These are phyloP conservation scores for Xylocampa areola DNA, from an alignment of 2,888 invertebrate species.

Conservation along the genomic window DNA sequence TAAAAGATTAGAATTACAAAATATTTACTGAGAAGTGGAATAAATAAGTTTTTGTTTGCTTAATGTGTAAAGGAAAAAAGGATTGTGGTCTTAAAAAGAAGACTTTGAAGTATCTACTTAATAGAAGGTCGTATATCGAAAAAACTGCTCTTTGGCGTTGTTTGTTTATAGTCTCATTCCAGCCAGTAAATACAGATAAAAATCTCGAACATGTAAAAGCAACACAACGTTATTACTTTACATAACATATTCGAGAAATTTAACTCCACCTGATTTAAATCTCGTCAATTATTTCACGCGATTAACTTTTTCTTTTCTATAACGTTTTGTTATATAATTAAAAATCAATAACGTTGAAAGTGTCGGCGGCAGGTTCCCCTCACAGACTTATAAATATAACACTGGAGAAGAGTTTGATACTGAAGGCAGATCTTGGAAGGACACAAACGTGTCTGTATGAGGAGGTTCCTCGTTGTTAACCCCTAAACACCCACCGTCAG, in stretches of 20 bases:
- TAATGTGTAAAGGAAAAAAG: neutral
- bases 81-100: neutral
- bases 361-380: neutral
- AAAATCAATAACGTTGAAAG: neutral
- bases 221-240: too few relatives aligned
- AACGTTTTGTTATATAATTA: neutral
- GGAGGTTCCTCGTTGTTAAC: too few relatives aligned
- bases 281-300: slow-evolving; percentile 37
- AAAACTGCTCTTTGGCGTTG: neutral
- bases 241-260: too few relatives aligned
- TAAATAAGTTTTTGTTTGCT: slow-evolving; percentile 19
- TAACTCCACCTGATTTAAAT: too few relatives aligned
- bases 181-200: slow-evolving; percentile 14
- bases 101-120: neutral
- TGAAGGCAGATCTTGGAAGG: too few relatives aligned
- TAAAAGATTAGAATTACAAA: slow-evolving; percentile 75
- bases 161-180: neutral
- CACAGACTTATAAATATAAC: too few relatives aligned
- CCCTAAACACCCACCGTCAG: too few relatives aligned
- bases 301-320: slow-evolving; percentile 37
- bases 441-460: too few relatives aligned
- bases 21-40: slow-evolving; percentile 45
- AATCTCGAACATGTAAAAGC: slow-evolving; percentile 33
- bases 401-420: too few relatives aligned
- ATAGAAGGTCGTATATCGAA: neutral